Base-by-base conservation (phyloP, 2,113 vertebrate species). In the Nothocercus nigrocapillus region DNA sequence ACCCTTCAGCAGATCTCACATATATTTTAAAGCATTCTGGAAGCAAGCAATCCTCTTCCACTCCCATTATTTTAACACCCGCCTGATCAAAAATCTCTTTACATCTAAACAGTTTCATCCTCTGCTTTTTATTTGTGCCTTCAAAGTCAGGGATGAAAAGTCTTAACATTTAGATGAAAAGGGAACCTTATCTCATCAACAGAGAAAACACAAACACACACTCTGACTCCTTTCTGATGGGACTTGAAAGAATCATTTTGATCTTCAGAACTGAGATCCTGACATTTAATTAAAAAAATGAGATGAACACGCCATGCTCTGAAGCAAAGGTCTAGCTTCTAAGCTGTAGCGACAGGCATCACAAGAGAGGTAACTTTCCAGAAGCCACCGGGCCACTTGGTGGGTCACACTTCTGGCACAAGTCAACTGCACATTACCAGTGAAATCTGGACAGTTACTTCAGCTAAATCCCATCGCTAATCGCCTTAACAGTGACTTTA, bases 181-280 rank as follows among this genome's bases (percentile, higher is more conserved):
- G 87, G 32, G 73, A 94, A 42, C 24, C 56, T 88, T 85, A 91
- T 87, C 89, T 87, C 53, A 88, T 77, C 69, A 62, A 66, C 70
- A 64, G 19, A 82, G 78, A 89, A 92, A 92, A 90, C 77, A 90
- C 94, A 97, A 89, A 67, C 49, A 92, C 86, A 63, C 1, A 0
- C 75, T 80, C 47, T 53, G 56, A 91, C 59, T 73, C 51, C 86
- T 87, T 70, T 34, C 61, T 49, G 66, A 58, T 0, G 0, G 19
- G n/a, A 88, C 94, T 76, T 95, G 73, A 97, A 97, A 97, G 88
- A 89, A 70, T 69, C 77, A 13, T 78, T 90, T 96, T 95, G 82
- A 97, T 96, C 84, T 69, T 82, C 73, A 42, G 59, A 89, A n/a
- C 61, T 27, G 34, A 80, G 91, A 94, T 53, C 59, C 79, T 96